A percentile compares a stretch with the other conserved stretches of the same genome.
phyloP scores from a whole-genome alignment of 92 coral and sea anemone genomes.

The Scolanthus callimorphus region DNA sequence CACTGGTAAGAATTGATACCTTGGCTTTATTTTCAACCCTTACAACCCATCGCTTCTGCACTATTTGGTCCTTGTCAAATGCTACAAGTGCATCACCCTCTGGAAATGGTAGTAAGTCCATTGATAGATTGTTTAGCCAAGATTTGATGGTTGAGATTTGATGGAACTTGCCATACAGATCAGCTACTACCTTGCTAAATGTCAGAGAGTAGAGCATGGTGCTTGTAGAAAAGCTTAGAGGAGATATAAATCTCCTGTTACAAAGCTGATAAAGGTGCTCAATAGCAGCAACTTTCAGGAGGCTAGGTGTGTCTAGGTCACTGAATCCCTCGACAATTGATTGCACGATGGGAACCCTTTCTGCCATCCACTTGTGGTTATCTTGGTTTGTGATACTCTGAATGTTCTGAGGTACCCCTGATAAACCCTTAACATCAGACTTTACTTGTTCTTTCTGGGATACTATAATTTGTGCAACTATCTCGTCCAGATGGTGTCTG shows the following conservation, averaged over 20 bases:
- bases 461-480: neutral
- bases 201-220: neutral
- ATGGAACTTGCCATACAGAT: neutral
- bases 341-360: neutral
- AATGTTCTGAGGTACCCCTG: neutral
- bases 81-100: neutral
- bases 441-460: neutral
- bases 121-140: neutral
- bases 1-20: constrained; percentile 5
- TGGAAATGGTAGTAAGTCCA: constrained; percentile 1
- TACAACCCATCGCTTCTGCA: neutral
- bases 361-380: neutral
- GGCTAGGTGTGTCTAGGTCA: neutral
- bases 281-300: neutral
- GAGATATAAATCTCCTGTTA: neutral
- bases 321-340: neutral
- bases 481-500: neutral
- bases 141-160: neutral
- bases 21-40: neutral
- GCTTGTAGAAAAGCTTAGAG: neutral
- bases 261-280: neutral
- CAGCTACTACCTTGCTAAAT: neutral
- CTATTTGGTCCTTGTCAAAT: constrained; percentile 4
- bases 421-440: neutral
- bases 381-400: neutral